Conservation (phyloP, 2,888 invertebrate genomes). For the Scaptomyza reducta region DNA sequence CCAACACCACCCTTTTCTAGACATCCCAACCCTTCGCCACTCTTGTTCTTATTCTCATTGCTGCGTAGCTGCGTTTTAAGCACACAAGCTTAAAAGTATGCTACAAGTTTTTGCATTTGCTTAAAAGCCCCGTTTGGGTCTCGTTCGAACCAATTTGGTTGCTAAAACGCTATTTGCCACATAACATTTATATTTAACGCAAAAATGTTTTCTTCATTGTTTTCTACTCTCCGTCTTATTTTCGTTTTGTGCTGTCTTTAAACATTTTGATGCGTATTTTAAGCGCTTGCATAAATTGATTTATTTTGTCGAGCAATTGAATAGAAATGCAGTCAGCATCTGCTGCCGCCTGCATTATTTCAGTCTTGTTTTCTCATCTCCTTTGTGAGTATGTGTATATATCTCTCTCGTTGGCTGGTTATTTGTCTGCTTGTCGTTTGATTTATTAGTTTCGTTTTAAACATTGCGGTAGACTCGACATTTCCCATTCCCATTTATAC, state of each 20-base stretch:
- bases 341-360: constrained; percentile 22
- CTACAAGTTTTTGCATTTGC: constrained; percentile 74
- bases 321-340: constrained; percentile 36
- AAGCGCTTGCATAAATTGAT: constrained; percentile 75
- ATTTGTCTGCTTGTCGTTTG: constrained; percentile 67
- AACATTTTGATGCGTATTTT: constrained; percentile 49
- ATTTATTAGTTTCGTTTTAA: constrained; percentile 75
- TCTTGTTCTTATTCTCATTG: background rate
- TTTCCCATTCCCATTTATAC: background rate
- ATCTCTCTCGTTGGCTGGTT: constrained; percentile 22
- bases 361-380: background rate
- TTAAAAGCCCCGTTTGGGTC: constrained; percentile 60
- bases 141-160: constrained; percentile 59
- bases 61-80: constrained; percentile 40
- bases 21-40: background rate
- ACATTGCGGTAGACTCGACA: constrained; percentile 64
- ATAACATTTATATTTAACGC: constrained; percentile 33
- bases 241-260: constrained; percentile 8
- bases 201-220: constrained; percentile 17
- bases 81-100: constrained; percentile 70
- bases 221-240: constrained; percentile 6
- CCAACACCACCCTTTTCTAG: background rate
- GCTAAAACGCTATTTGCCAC: constrained; percentile 42
- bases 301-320: constrained; percentile 38
- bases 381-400: background rate